Conservation (phyloP, 2,888 invertebrate genomes). For the Chrysotoxum bicinctum region DNA sequence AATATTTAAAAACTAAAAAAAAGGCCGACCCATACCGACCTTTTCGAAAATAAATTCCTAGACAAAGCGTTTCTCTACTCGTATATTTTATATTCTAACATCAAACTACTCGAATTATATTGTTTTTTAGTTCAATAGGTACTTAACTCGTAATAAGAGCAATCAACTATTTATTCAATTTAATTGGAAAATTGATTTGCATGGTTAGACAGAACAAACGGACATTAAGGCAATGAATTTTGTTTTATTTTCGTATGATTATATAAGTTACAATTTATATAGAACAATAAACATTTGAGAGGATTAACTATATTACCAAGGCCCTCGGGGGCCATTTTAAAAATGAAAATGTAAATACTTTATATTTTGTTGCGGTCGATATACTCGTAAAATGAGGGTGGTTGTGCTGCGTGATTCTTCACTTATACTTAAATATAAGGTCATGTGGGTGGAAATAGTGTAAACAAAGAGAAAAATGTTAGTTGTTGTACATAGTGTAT, state of each 20-base stretch:
- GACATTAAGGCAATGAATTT: conserved; percentile 24
- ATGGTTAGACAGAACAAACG: conserved; percentile 40
- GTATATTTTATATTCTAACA: no score
- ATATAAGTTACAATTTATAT: no score
- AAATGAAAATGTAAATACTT: conserved; percentile 26
- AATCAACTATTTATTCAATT: conserved; percentile 66
- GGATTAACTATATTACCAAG: background rate
- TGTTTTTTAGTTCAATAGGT: background rate
- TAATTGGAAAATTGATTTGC: conserved; percentile 68
- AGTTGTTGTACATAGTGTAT: background rate
- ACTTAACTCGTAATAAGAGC: conserved; percentile 44
- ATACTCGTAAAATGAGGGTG: conserved; percentile 41
- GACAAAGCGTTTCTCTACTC: no score
- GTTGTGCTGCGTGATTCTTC: conserved; percentile 54
- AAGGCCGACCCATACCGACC: no score
- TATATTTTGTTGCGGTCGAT: conserved; percentile 32
- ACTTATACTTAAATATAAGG: conserved; percentile 19
- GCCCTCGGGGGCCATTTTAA: conserved; percentile 43
- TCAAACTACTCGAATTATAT: background rate
- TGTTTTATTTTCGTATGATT: background rate
- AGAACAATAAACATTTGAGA: background rate
- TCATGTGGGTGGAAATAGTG: conserved; percentile 31
- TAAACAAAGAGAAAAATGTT: background rate
- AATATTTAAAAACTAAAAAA: no score
- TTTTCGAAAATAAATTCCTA: no score